phyloP scores from a whole-genome alignment of 2,113 vertebrate species.

The Seriola rivoliana region DNA sequence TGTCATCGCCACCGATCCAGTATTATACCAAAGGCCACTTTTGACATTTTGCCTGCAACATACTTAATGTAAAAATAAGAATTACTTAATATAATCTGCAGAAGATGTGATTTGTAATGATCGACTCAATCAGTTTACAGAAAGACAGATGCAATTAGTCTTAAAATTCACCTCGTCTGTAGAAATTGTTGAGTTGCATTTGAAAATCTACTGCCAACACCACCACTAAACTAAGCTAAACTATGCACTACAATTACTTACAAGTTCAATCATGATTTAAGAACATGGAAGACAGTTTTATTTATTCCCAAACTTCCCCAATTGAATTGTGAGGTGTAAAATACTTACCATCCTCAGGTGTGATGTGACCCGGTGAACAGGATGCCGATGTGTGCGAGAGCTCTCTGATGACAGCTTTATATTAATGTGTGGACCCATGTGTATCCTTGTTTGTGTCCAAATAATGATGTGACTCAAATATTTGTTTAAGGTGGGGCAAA shows the following conservation, averaged over 20 bases:
- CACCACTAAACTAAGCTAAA: too few relatives aligned
- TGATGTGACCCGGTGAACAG: not conserved
- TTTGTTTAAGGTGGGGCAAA: slow-evolving; percentile 57
- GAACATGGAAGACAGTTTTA: not conserved
- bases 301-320: not conserved
- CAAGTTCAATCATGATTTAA: not conserved
- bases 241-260: too few relatives aligned
- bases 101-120: too few relatives aligned
- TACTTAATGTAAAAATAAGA: too few relatives aligned
- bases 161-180: not conserved
- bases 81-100: too few relatives aligned
- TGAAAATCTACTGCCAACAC: too few relatives aligned
- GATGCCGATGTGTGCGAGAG: not conserved
- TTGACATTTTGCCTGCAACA: too few relatives aligned
- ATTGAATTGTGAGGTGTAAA: not conserved
- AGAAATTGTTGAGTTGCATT: too few relatives aligned
- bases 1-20: too few relatives aligned
- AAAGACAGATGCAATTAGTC: not conserved
- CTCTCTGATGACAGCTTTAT: slow-evolving; percentile 18
- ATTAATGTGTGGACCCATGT: not conserved
- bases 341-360: slow-evolving; percentile 60
- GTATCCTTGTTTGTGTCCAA: slow-evolving; percentile 2
- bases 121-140: not conserved
- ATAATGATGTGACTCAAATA: not conserved
- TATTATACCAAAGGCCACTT: too few relatives aligned